Conservation (phyloP, 2,797 vertebrate species). For the Cottoperca gobio region DNA sequence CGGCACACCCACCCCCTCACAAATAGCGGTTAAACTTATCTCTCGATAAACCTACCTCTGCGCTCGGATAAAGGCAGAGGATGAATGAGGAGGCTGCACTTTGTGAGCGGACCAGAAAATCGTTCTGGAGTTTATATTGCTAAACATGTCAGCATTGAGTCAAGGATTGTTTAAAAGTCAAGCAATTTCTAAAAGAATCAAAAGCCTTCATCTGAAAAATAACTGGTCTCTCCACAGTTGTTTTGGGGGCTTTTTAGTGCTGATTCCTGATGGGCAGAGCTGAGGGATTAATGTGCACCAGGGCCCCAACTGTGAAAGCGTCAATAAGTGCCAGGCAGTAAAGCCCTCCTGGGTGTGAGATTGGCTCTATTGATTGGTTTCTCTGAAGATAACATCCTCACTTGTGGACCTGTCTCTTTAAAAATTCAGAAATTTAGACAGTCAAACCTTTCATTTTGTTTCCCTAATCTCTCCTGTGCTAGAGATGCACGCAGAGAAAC, state of each 20-base stretch:
- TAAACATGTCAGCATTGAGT: constrained; percentile 5
- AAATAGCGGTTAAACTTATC: constrained; percentile 31
- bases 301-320: constrained; percentile 48
- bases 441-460: constrained; percentile 5
- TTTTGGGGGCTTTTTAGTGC: constrained; percentile 21
- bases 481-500: not conserved
- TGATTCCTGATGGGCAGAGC: constrained; percentile 32
- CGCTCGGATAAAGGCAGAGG: constrained; percentile 5
- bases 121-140: constrained; percentile 7
- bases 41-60: constrained; percentile 17
- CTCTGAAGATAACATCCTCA: constrained; percentile 63
- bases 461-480: constrained; percentile 2
- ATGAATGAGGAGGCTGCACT: constrained; percentile 28
- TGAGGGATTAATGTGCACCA: constrained; percentile 44
- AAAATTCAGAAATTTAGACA: constrained; percentile 34
- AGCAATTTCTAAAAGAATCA: constrained; percentile 31
- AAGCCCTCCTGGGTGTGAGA: constrained; percentile 59
- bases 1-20: not conserved
- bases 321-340: constrained; percentile 65
- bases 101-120: constrained; percentile 26
- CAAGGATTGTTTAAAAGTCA: constrained; percentile 19
- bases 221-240: constrained; percentile 5
- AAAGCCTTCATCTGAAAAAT: constrained; percentile 24
- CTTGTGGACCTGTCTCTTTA: constrained; percentile 43
- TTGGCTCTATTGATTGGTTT: constrained; percentile 68